phyloP scores from a whole-genome alignment of 2,888 invertebrate species.

The Cataglyphis rosenhaueri region DNA sequence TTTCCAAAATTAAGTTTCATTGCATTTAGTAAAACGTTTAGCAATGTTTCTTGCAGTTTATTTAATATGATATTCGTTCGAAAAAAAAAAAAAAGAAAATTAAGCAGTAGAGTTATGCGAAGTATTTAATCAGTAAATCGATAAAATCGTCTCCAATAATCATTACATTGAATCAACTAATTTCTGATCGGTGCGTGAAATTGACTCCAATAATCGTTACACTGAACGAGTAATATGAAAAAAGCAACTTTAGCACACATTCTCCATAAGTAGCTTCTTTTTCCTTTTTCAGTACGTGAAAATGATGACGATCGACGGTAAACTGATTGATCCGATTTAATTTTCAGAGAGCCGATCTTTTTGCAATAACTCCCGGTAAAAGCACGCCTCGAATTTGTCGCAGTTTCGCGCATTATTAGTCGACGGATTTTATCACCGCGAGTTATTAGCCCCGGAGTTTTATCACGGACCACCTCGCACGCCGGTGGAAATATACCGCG shows the following conservation, averaged over 20 bases:
- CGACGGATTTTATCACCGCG: constrained; percentile 62
- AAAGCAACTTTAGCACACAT: background rate
- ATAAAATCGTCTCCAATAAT: background rate
- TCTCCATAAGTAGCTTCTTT: background rate
- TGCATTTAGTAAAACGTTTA: background rate
- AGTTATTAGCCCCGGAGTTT: constrained; percentile 64
- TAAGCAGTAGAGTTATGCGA: background rate
- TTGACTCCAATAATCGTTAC: background rate
- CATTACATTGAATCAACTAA: background rate
- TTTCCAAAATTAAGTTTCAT: background rate
- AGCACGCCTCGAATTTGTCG: constrained; percentile 59
- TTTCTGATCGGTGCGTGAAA: background rate
- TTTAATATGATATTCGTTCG: background rate
- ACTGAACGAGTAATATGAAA: background rate
- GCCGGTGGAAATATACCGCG: constrained; percentile 24
- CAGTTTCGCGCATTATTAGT: constrained; percentile 66
- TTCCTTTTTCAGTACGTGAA: background rate
- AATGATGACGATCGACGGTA: background rate
- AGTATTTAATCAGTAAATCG: background rate
- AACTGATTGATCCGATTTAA: constrained; percentile 56
- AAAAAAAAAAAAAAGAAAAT: background rate
- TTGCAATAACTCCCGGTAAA: constrained; percentile 57
- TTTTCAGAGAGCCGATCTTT: constrained; percentile 58
- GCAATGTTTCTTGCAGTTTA: background rate
- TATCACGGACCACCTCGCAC: constrained; percentile 41